These are phyloP conservation scores for Axea sp. DNA, from an alignment of 2,888 invertebrate genomes.

Conservation along the genomic window DNA sequence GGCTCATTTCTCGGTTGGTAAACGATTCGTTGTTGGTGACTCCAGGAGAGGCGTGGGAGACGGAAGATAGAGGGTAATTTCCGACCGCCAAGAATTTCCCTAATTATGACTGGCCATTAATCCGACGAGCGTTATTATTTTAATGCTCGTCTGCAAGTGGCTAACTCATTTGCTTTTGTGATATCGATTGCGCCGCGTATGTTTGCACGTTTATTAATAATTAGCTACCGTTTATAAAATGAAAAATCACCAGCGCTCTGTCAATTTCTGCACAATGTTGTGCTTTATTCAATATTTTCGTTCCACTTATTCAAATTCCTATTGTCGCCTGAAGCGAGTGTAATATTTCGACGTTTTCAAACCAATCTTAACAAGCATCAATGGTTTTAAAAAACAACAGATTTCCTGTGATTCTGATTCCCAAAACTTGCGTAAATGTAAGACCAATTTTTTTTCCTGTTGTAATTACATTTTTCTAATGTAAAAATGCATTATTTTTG, in stretches of 20 bases:
- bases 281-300: no score
- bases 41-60: slow-evolving; percentile 48
- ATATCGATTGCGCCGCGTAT: slow-evolving; percentile 76
- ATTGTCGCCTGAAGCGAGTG: no score
- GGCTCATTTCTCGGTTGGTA: slow-evolving; percentile 53
- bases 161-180: slow-evolving; percentile 74
- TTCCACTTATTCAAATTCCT: no score
- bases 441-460: no score
- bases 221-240: slow-evolving; percentile 71
- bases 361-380: no score
- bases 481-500: no score
- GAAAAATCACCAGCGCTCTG: slow-evolving; percentile 65
- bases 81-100: slow-evolving; percentile 73
- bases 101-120: slow-evolving; percentile 77
- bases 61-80: slow-evolving; percentile 65
- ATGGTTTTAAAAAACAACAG: no score
- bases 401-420: no score
- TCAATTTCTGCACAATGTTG: slow-evolving; percentile 5
- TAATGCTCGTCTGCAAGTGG: slow-evolving; percentile 72
- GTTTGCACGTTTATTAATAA: slow-evolving; percentile 75
- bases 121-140: slow-evolving; percentile 77
- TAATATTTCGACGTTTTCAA: no score
- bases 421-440: no score
- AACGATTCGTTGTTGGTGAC: slow-evolving; percentile 59
- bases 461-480: no score